phyloP scores from a whole-genome alignment of 2,113 vertebrate genomes.

The Odocoileus virginianus region DNA sequence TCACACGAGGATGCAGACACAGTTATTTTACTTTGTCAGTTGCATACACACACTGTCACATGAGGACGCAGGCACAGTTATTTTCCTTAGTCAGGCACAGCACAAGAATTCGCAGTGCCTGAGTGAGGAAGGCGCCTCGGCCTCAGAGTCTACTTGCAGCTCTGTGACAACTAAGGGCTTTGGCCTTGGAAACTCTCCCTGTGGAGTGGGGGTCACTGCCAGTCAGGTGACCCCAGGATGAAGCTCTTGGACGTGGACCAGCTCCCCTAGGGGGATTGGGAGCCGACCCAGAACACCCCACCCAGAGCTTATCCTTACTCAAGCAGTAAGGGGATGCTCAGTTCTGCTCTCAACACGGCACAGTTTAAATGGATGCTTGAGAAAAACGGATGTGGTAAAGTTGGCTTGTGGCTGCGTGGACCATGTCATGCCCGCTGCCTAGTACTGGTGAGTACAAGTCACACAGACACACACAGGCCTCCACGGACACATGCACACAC shows the following conservation, averaged over 20 bases:
- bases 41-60: accelerated
- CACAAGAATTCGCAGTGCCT: accelerated
- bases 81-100: not conserved
- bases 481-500: too few species aligned
- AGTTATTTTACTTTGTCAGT: accelerated
- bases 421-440: accelerated
- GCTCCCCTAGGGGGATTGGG: not conserved
- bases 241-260: not conserved
- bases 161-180: accelerated
- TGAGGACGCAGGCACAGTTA: accelerated
- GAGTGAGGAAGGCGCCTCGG: accelerated
- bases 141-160: accelerated
- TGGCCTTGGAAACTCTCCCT: too few species aligned
- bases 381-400: accelerated
- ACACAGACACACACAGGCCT: not conserved
- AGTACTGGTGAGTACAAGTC: accelerated
- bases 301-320: too few species aligned
- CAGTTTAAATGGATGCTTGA: not conserved
- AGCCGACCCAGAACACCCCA: not conserved
- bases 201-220: accelerated
- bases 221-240: accelerated
- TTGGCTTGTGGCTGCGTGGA: not conserved
- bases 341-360: not conserved
- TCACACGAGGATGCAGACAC: accelerated
- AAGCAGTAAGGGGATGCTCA: not conserved